Conservation (phyloP, 2,888 invertebrate species). For the Polymixis flavicincta region DNA sequence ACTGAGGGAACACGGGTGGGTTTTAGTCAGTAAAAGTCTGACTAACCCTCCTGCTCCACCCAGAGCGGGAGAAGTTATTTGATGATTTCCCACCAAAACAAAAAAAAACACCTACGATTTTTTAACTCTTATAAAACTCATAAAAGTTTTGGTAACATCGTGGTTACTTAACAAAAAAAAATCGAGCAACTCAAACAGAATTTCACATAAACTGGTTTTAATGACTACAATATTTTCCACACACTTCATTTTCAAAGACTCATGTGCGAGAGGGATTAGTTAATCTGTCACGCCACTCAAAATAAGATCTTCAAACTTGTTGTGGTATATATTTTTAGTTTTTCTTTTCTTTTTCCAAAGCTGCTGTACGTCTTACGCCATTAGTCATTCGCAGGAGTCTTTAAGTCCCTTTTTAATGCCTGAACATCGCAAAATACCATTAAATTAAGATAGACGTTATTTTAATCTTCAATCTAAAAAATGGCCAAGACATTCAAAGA, state of each 20-base stretch:
- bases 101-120: too few relatives aligned
- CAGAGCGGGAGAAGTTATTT: too few relatives aligned
- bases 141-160: neutral
- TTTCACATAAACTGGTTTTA: neutral
- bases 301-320: conserved; percentile 5
- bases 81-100: too few relatives aligned
- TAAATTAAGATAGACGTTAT: conserved; percentile 9
- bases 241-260: neutral
- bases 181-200: neutral
- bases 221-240: neutral
- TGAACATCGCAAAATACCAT: neutral
- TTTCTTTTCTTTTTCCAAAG: conserved; percentile 14
- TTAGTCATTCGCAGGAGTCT: conserved; percentile 11
- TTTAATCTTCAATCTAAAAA: neutral
- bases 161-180: neutral
- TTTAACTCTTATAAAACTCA: too few relatives aligned
- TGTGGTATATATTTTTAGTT: neutral
- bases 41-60: too few relatives aligned
- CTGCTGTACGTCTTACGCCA: neutral
- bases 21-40: too few relatives aligned
- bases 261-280: neutral
- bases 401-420: neutral
- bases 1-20: too few relatives aligned
- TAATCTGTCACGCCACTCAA: neutral
- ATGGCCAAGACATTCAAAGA: neutral